These are phyloP conservation scores for Drosophila rhopaloa DNA, from an alignment of 1,140 invertebrate genomes.

Conservation along the genomic window DNA sequence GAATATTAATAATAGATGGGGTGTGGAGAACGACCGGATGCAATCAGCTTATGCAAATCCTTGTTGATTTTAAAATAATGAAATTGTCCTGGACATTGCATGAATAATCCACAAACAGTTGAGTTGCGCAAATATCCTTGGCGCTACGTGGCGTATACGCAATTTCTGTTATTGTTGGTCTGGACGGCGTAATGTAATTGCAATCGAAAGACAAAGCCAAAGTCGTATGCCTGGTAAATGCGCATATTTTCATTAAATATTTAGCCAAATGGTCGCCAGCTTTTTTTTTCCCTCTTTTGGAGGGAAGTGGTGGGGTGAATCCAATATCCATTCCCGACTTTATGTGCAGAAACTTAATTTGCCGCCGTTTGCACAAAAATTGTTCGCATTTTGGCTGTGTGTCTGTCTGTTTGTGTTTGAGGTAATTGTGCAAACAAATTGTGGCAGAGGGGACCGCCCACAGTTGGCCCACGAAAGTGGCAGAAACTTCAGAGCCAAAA, in stretches of 20 bases:
- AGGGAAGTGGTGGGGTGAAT: constrained; percentile 6
- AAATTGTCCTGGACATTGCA: constrained; percentile 62
- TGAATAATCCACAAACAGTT: constrained; percentile 66
- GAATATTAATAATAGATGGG: constrained; percentile 56
- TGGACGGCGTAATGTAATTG: constrained; percentile 71
- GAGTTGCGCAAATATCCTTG: constrained; percentile 14
- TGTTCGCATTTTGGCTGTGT: constrained; percentile 32
- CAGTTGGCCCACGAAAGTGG: constrained; percentile 29
- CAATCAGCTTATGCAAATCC: constrained; percentile 79
- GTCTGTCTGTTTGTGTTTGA: constrained; percentile 49
- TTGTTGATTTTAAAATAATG: constrained; percentile 75
- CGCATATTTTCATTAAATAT: constrained; percentile 82
- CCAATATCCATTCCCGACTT: constrained; percentile 66
- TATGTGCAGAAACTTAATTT: constrained; percentile 77
- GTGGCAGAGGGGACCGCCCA: constrained; percentile 15
- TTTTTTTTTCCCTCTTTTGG: constrained; percentile 5
- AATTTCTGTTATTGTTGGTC: constrained; percentile 47
- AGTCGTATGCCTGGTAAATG: constrained; percentile 35
- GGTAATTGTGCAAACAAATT: constrained; percentile 72
- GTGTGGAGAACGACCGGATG: constrained; percentile 9
- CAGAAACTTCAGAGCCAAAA: constrained; percentile 27
- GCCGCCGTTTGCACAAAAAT: constrained; percentile 70
- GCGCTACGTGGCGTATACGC: constrained; percentile 36
- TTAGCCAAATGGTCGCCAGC: constrained; percentile 70
- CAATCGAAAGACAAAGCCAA: constrained; percentile 59